Evolutionary conservation across 2,888 invertebrate species (phyloP), one percentile per base, ranked within the genome.

Genomic region (Torymus texanus): DNA sequence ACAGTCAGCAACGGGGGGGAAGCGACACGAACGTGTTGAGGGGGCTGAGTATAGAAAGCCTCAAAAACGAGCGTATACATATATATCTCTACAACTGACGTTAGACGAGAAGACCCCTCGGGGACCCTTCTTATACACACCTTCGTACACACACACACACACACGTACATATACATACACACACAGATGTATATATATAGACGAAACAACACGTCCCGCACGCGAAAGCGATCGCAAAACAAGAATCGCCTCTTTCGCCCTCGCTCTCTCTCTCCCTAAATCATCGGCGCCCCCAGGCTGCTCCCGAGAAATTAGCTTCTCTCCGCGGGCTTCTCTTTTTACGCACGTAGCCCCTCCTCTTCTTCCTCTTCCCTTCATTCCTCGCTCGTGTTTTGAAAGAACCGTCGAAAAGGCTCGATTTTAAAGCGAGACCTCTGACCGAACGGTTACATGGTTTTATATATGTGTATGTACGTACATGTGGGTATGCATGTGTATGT

Each of bases 201-300:
- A n/a, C 24, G 13, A 63, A 41, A 63, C 14, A 41, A 41, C 41
- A 41, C 41, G 8, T 41, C 41, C 41, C 41, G 41, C 41, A 41
- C 63, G 13, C 50, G 13, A 16, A 61, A 61, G 59, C 21, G 29
- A 14, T n/a, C 29, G 14, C n/a, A 8, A 61, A 24, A 61, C 24
- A 29, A 58, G 58, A 16, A 8, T 41, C 5, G 41, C 10, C 41
- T 5, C 4, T 29, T 4, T 5, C 4, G 29, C 8, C 41, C 41
- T 8, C 5, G 5, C 41, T 41, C 41, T 29, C 29, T 29, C 41
- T 41, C 41, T 74, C 82, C 82, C 84, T 85, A 85, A 86, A 86
- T 86, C 85, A 85, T 85, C 83, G 86, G 82, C 82, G 82, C 82
- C 81, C 83, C 83, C 83, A 71, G 80, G 82, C 83, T 75, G 41